Evolutionary conservation across 64 coral and sea anemone species (phyloP).

Genomic region (Anthopleura sola): DNA sequence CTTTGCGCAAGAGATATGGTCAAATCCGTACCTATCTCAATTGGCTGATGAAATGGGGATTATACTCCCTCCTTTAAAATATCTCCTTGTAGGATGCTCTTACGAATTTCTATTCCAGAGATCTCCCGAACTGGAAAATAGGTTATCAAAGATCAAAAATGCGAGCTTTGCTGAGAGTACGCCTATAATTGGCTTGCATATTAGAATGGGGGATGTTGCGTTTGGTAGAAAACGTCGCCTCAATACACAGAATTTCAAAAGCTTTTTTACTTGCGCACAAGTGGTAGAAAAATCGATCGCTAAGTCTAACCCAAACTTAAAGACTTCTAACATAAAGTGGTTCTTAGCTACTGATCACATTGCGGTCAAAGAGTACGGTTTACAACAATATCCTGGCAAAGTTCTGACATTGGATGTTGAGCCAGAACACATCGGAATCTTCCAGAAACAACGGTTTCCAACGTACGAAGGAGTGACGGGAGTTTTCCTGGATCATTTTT

Average conservation of each 20-base stretch:
- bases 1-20: conserved; percentile 38
- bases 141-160: conserved; percentile 13
- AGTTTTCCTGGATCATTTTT: conserved; percentile 59
- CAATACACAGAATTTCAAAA: conserved; percentile 31
- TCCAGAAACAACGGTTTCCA: conserved; percentile 29
- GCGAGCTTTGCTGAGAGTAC: not conserved
- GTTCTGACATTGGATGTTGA: conserved; percentile 37
- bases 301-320: not conserved
- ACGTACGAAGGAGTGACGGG: conserved; percentile 41
- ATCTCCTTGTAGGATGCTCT: conserved; percentile 41
- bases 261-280: conserved; percentile 39
- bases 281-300: conserved; percentile 12
- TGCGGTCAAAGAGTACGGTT: conserved; percentile 36
- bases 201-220: conserved; percentile 48
- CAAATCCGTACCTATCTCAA: conserved; percentile 28
- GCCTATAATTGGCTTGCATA: conserved; percentile 46
- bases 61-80: conserved; percentile 2
- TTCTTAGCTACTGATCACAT: conserved; percentile 60
- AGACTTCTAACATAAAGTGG: conserved; percentile 37
- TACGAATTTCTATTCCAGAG: conserved; percentile 53
- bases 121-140: conserved; percentile 30
- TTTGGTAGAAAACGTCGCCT: not conserved
- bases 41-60: conserved; percentile 23
- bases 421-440: conserved; percentile 54
- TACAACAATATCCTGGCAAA: conserved; percentile 37